Base-by-base conservation (phyloP, 2,113 vertebrate genomes). In the Turdus rufiventris region DNA sequence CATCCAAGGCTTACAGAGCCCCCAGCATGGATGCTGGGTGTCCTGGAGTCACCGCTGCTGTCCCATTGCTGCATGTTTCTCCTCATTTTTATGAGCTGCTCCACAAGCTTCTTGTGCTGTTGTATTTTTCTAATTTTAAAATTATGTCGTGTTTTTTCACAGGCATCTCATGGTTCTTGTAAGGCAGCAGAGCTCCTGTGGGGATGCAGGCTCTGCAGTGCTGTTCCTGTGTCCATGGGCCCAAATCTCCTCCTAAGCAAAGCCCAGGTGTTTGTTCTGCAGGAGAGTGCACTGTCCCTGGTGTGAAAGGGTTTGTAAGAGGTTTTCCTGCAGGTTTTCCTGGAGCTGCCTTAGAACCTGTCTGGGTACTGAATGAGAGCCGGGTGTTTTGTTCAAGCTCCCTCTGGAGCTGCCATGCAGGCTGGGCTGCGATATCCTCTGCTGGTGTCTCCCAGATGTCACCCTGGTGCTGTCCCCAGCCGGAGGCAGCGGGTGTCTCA, bases 401-500 rank as follows among this genome's bases (percentile, higher is more conserved):
- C 66, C 40, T 51, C 34, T 34, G 73, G 47, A 79, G 58, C 54
- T 38, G 57, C 10, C 8, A 0, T 1, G 2, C 10, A 8, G 7
- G 2, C 60, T 45, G 60, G 29, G 25, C 48, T 84, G n/a, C 36
- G 24, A 1, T 8, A 6, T 10, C 21, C 9, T 78, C 53, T 50
- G 42, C 60, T 62, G 56, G 2, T 29, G 14, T 9, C 28, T 50
- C 68, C 6, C 23, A 18, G 17, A 29, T 3, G 2, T 26, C 43
- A 45, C n/a, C 43, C 38, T 23, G 57, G 36, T 26, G 1, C 14
- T 42, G 29, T 53, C 12, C 42, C 38, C 58, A 1, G 75, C 48
- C 0, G 8, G 36, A 20, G 28, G 75, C 74, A 63, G n/a, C 0
- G 0, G 19, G 12, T 38, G 42, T 61, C 58, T 58, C 18, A 5